Evolutionary conservation across 2,888 invertebrate species (phyloP).

Genomic region (Blomia tropicalis): DNA sequence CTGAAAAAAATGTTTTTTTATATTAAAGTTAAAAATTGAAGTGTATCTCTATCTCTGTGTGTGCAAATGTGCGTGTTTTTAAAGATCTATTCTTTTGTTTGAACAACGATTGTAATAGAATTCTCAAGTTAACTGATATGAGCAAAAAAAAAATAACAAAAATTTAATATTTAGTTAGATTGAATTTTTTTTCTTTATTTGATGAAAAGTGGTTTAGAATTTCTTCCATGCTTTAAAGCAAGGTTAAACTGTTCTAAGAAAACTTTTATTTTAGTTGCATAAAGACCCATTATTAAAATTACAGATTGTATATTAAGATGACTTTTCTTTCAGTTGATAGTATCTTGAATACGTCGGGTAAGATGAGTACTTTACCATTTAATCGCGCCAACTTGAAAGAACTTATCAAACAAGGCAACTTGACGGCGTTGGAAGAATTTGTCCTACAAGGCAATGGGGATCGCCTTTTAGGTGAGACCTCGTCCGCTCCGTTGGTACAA

Average conservation of each 20-base stretch:
- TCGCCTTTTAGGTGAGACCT: slow-evolving; percentile 54
- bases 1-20: neutral
- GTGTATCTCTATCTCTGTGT: too few relatives aligned
- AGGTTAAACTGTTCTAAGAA: neutral
- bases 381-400: slow-evolving; percentile 28
- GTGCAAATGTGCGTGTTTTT: too few relatives aligned
- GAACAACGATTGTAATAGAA: too few relatives aligned
- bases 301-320: neutral
- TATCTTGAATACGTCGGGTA: neutral
- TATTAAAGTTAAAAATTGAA: neutral
- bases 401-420: slow-evolving; percentile 46
- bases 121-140: too few relatives aligned
- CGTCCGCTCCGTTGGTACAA: slow-evolving; percentile 45
- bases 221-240: neutral
- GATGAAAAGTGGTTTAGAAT: too few relatives aligned
- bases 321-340: neutral
- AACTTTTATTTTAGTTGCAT: neutral
- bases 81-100: too few relatives aligned
- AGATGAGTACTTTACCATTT: neutral
- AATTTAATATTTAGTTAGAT: neutral
- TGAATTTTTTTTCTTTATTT: neutral
- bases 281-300: neutral
- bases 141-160: neutral
- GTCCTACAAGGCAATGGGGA: slow-evolving; percentile 76
- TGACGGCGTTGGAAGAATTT: slow-evolving; percentile 73